phyloP scores from a whole-genome alignment of 2,113 vertebrate species.

The Bubalus kerabau region DNA sequence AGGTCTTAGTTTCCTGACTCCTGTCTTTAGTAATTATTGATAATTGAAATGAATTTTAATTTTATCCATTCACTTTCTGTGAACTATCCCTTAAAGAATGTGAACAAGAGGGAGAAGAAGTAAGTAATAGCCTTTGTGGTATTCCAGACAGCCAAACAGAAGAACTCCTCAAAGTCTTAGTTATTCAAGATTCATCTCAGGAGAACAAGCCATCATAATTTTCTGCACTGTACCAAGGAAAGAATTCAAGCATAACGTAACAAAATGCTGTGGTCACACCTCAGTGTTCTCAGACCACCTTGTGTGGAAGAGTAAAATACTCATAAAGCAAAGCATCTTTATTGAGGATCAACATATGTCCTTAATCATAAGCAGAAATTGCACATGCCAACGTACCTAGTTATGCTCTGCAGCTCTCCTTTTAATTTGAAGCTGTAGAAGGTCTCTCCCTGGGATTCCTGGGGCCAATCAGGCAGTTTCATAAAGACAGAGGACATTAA shows the following conservation, averaged over 20 bases:
- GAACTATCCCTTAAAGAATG: background rate
- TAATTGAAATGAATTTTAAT: background rate
- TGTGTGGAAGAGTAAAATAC: background rate
- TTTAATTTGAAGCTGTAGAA: background rate
- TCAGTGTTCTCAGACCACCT: background rate
- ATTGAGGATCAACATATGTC: background rate
- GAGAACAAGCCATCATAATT: background rate
- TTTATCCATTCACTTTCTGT: background rate
- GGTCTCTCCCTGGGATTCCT: background rate
- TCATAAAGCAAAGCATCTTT: background rate
- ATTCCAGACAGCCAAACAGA: background rate
- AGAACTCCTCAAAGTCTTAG: background rate
- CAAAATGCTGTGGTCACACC: background rate
- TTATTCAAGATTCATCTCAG: background rate
- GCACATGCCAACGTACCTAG: fast-evolving
- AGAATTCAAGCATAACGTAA: background rate
- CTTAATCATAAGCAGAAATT: background rate
- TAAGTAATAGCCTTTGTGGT: background rate
- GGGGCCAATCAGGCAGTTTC: background rate
- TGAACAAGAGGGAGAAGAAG: background rate
- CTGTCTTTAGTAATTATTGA: background rate
- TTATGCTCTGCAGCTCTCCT: background rate
- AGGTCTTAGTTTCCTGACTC: background rate
- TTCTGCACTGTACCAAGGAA: background rate
- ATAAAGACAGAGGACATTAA: background rate